phyloP scores from a whole-genome alignment of 1,140 invertebrate genomes.

The Drosophila kanapiae region DNA sequence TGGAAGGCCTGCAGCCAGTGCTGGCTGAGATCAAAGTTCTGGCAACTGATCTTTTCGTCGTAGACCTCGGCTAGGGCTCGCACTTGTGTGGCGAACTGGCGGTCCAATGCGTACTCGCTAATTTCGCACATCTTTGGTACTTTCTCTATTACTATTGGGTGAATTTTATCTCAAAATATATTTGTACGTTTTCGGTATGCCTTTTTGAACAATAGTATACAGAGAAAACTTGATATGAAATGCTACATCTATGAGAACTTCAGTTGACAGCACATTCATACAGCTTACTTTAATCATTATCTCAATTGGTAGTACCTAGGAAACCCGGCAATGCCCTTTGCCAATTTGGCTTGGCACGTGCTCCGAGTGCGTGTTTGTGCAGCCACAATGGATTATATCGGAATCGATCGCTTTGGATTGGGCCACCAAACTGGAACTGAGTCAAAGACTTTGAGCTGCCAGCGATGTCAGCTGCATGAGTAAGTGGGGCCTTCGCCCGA shows the following conservation, averaged over 20 bases:
- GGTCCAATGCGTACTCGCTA: slow-evolving; percentile 46
- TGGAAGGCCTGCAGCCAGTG: slow-evolving; percentile 52
- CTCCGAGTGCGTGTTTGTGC: slow-evolving; percentile 45
- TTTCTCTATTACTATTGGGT: neutral
- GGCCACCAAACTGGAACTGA: slow-evolving; percentile 53
- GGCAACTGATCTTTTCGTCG: slow-evolving; percentile 3
- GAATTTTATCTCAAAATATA: slow-evolving; percentile 14
- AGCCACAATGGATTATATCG: slow-evolving; percentile 14
- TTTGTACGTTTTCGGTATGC: neutral
- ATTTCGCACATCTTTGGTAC: slow-evolving; percentile 33
- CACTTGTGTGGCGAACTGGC: slow-evolving; percentile 53
- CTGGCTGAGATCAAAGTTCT: slow-evolving; percentile 22
- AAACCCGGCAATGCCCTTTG: slow-evolving; percentile 38
- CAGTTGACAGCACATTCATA: neutral
- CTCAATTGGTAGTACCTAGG: slow-evolving; percentile 1
- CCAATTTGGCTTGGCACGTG: slow-evolving; percentile 54
- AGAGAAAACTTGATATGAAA: slow-evolving; percentile 3
- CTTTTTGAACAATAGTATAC: neutral
- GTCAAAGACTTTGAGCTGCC: slow-evolving; percentile 34
- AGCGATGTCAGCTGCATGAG: slow-evolving; percentile 65
- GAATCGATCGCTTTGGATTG: slow-evolving; percentile 23
- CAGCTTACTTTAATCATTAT: neutral
- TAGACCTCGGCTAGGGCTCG: slow-evolving; percentile 30
- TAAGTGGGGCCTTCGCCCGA: slow-evolving; percentile 65
- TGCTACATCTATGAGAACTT: neutral